Base-by-base conservation (phyloP, 2,888 invertebrate species). In the Exephanes ischioxanthus region DNA sequence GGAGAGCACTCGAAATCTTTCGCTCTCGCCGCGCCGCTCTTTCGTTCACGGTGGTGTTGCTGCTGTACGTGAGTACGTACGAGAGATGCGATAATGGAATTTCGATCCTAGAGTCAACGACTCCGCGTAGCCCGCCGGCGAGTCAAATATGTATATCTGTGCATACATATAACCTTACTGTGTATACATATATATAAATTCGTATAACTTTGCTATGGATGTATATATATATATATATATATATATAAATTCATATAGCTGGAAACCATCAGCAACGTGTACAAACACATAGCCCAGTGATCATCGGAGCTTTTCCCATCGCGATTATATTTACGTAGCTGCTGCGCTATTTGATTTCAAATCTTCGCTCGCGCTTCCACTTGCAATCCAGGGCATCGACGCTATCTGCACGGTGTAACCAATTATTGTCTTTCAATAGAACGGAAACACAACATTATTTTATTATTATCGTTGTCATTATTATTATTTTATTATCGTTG, bases 61-160 rank as follows among this genome's bases (percentile, higher is more conserved):
- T 14, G 0, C 48, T 48, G 45, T 45, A 30, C 14, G 66, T 51
- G 66, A 76, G 66, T 71, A 61, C 58, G 51, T 58, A 63, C 73
- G 68, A 79, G 72, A 58, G 73, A 83, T 79, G 75, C 75, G 83
- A 83, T 83, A 83, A 83, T 83, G 83, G 83, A 83, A 83, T 83
- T 83, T 83, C 83, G 83, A 83, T 83, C 68, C 79, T 58, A 45
- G 83, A 75, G 83, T 80, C 83, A 83, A 83, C 83, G 83, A 79
- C 79, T 75, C 70, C 63, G 33, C 11, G 67, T 48, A 80, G 45
- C 33, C 58, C 55, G 30, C 19, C 72, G 33, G 3, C 63, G 68
- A 75, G 33, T 67, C 33, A 73, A 66, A 73, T 45, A 73, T 73
- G 3, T 33, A 73, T 45, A 11, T 41, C 41, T 41, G 11, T 11